phyloP scores from a whole-genome alignment of 2,888 invertebrate genomes.

The Cactoblastis cactorum region DNA sequence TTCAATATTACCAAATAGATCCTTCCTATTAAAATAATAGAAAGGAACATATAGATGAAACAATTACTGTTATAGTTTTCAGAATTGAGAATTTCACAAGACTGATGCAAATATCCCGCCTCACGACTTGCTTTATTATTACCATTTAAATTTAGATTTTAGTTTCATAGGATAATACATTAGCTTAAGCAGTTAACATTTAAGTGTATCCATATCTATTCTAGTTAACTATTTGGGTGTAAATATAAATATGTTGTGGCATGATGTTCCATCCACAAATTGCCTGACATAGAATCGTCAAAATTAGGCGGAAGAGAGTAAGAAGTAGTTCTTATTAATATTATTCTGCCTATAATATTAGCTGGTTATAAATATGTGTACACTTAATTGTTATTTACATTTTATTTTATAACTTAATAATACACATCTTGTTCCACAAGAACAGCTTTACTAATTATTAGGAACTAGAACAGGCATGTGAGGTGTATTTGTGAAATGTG shows the following conservation, averaged over 20 bases:
- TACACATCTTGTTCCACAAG: slow-evolving; percentile 35
- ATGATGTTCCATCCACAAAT: slow-evolving; percentile 3
- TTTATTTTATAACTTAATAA: slow-evolving; percentile 40
- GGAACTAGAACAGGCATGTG: slow-evolving; percentile 37
- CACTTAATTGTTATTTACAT: slow-evolving; percentile 51
- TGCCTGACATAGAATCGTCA: no score
- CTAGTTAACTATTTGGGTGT: slow-evolving; percentile 1
- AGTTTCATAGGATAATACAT: slow-evolving; percentile 62
- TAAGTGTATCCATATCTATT: slow-evolving; percentile 42
- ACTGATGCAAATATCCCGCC: slow-evolving; percentile 80
- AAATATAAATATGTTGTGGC: neutral
- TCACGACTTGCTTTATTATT: slow-evolving; percentile 80
- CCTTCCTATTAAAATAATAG: neutral
- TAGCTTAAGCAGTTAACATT: slow-evolving; percentile 54
- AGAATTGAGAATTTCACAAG: slow-evolving; percentile 77
- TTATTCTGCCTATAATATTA: slow-evolving; percentile 1
- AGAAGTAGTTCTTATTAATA: no score
- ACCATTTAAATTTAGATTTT: slow-evolving; percentile 74
- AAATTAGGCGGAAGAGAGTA: no score
- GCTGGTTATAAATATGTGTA: slow-evolving; percentile 34
- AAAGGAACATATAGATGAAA: slow-evolving; percentile 65
- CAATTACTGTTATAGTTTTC: slow-evolving; percentile 71
- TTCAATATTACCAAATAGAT: slow-evolving; percentile 75
- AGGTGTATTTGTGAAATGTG: slow-evolving; percentile 38
- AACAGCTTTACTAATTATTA: slow-evolving; percentile 37